Conservation (phyloP, 2,113 vertebrate genomes). For the Micronycteris hirsuta region DNA sequence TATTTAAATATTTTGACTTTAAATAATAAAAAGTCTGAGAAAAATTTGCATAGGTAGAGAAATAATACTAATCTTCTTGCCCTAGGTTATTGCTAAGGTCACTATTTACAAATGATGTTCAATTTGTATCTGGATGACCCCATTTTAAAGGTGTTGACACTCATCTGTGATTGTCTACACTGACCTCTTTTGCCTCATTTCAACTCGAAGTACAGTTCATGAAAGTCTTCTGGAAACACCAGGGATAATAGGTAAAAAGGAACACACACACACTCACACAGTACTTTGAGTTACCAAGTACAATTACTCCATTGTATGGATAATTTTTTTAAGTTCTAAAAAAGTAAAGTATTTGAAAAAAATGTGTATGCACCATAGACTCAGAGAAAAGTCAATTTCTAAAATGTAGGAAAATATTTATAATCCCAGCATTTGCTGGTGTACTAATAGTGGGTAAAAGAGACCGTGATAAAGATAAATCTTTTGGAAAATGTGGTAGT, state of each 20-base stretch:
- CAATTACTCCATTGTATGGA: not conserved
- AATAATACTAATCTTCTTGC: not conserved
- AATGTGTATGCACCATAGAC: not conserved
- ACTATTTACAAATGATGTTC: not conserved
- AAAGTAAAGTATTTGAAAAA: not conserved
- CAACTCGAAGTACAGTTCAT: not conserved
- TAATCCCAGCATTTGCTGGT: not conserved
- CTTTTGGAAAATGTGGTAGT: not conserved
- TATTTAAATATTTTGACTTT: not conserved
- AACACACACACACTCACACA: not conserved
- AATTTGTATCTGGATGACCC: not conserved
- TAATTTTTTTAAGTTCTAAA: not conserved
- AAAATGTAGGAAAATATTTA: conserved; percentile 15
- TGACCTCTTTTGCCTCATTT: not conserved
- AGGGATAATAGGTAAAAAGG: not conserved
- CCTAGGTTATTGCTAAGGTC: not conserved
- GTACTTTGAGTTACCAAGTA: not conserved
- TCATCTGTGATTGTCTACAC: not conserved
- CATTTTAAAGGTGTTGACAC: not conserved
- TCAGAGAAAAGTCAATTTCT: not conserved
- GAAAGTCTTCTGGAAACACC: not conserved
- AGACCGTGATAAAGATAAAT: not conserved
- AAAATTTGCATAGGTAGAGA: not conserved
- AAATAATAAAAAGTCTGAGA: not conserved
- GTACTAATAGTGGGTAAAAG: not conserved